phyloP scores from a whole-genome alignment of 2,797 vertebrate genomes.

The Etheostoma perlongum region DNA sequence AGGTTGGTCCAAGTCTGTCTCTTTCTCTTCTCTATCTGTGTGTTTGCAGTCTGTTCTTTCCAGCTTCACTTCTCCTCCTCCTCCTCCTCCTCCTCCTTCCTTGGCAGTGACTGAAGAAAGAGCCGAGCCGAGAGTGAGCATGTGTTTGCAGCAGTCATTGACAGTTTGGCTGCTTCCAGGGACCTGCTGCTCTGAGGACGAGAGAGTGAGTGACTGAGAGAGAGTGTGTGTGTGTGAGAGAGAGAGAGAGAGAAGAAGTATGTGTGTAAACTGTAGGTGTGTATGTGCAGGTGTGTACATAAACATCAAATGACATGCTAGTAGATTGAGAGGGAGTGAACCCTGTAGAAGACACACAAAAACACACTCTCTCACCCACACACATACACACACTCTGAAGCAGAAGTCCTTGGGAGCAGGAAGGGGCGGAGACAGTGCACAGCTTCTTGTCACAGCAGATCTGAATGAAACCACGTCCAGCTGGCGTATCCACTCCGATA shows the following conservation, averaged over 20 bases:
- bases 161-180: slow-evolving; percentile 75
- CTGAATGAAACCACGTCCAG: slow-evolving; percentile 42
- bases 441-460: slow-evolving; percentile 46
- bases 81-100: slow-evolving; percentile 51
- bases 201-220: slow-evolving; percentile 13
- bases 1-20: slow-evolving; percentile 57
- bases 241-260: slow-evolving; percentile 15
- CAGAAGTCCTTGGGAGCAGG: slow-evolving; percentile 32
- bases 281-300: slow-evolving; percentile 54
- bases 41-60: slow-evolving; percentile 59
- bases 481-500: slow-evolving; percentile 25
- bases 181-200: slow-evolving; percentile 72
- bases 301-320: slow-evolving; percentile 56
- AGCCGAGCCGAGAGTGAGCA: slow-evolving; percentile 66
- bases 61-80: slow-evolving; percentile 53
- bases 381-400: background rate
- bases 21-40: slow-evolving; percentile 47
- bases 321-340: slow-evolving; percentile 7
- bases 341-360: slow-evolving; percentile 15
- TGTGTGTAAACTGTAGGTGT: slow-evolving; percentile 39
- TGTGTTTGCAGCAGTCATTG: slow-evolving; percentile 73
- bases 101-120: slow-evolving; percentile 67
- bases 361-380: background rate
- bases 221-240: background rate
- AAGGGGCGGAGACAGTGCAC: slow-evolving; percentile 31